Base-by-base conservation (phyloP, 2,113 vertebrate species). In the Neotoma lepida region DNA sequence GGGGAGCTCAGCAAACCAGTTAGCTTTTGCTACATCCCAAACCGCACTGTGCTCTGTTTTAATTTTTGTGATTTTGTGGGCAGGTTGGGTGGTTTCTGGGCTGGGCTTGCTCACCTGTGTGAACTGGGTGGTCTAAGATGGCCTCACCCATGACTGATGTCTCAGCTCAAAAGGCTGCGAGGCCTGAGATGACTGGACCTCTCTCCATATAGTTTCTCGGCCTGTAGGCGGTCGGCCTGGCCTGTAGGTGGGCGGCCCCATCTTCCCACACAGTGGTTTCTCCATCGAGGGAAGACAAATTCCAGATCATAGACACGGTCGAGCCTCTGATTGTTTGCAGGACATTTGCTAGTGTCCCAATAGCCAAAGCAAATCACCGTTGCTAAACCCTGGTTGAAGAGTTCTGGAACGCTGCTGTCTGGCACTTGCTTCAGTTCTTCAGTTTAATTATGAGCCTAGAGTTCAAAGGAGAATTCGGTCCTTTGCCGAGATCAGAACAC, bases 391-490 rank as follows among this genome's bases (percentile, higher is more conserved):
- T 12, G 15, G 10, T 4, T 0, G 35, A 51, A 68, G 86, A 64
- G 51, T 26, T 56, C 35, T 41, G 74, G 56, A 26, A 24, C n/a
- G 14, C 26, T 1, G 4, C 39, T 20, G 18, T 44, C 82, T 49
- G 85, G 89, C 26, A 41, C 33, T 39, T 35, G 58, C 54, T 91
- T 91, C n/a, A 44, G 77, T 46, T 58, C 80, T 88, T 94, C 54
- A 90, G 41, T 81, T 76, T 93, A 61, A 86, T 64, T 49, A 58
- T 17, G 66, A 86, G 22, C 12, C 58, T 10, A n/a, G 78, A 71
- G 24, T 85, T 95, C 92, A 88, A 85, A 41, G 87, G 82, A 77
- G 30, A 76, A 85, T 70, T 88, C 49, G 33, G 63, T 74, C 46
- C 93, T 63, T 39, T 88, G 56, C 61, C 78, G 66, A n/a, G 35